A percentile compares a stretch with the other conserved stretches of the same genome.
Evolutionary conservation across 2,888 invertebrate species (phyloP).

Genomic region (Acleris literana): DNA sequence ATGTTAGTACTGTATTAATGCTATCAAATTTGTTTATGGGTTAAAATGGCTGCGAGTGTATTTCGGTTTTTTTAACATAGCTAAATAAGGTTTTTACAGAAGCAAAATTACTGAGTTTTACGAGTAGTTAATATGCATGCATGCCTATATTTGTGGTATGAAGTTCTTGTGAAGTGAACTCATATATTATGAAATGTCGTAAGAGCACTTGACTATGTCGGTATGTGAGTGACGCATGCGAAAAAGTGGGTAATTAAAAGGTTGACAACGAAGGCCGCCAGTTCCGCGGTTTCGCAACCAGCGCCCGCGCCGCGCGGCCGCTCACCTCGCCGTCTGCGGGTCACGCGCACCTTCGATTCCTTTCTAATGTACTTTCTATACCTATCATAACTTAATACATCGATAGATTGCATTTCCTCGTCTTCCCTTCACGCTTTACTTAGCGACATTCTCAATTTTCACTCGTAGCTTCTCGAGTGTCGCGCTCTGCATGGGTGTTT

Average conservation of each 20-base stretch:
- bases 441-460: constrained; percentile 57
- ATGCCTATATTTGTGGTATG: not conserved
- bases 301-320: constrained; percentile 59
- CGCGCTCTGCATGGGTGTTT: constrained; percentile 47
- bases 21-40: no score
- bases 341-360: constrained; percentile 80
- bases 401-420: constrained; percentile 56
- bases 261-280: constrained; percentile 77
- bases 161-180: constrained; percentile 14
- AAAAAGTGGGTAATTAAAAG: constrained; percentile 73
- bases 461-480: constrained; percentile 54
- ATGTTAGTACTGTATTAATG: constrained; percentile 8
- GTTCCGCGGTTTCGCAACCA: constrained; percentile 74
- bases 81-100: no score
- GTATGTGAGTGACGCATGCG: constrained; percentile 51
- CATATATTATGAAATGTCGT: constrained; percentile 34
- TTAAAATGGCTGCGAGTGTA: no score
- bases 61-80: no score
- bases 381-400: constrained; percentile 59
- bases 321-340: constrained; percentile 71
- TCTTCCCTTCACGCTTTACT: constrained; percentile 63
- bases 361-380: constrained; percentile 83
- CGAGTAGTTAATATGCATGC: no score
- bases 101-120: no score
- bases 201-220: constrained; percentile 33